Evolutionary conservation across 2,113 vertebrate species (phyloP), one percentile per base, ranked within the genome.

Genomic region (Dasyprocta punctata): DNA sequence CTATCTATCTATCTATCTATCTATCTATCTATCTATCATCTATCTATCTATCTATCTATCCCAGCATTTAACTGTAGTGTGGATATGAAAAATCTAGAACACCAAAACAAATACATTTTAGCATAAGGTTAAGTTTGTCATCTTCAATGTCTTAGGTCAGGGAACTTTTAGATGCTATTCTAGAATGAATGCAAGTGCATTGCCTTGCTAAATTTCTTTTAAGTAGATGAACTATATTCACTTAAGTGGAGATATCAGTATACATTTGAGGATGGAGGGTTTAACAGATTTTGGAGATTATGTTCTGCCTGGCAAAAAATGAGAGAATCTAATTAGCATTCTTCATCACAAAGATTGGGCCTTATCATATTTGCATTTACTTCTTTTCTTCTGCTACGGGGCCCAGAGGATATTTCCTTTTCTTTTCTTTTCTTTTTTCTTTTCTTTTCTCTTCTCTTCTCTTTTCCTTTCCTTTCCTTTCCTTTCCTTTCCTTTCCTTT

Each of bases 301-400:
- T 69, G 1, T 78, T 89, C n/a, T 92, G 49, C 11, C 85, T 80
- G n/a, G 33, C 28, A 88, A 73, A 94, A 88, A 49, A 54, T 56
- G 73, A 96, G 67, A 75, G 60, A 94, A 88, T 88, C 56, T 67
- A 94, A 19, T 95, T 96, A 90, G 44, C 22, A 88, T 44, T 89
- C 49, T 82, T 47, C n/a, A 71, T 22, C 11, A 58, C 0, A 36
- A 87, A 71, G 26, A 5, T 56, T 33, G 49, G 44, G 17, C 17
- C 13, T 85, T 38, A 33, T 81, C 69, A 77, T 5, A 54, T 92
- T 56, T 96, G 10, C 2, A 8, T 30, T 65, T 77, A 61, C 10
- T 58, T 56, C 58, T 38, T 94, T 71, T 19, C 24, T 67, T 78
- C 60, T 94, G 36, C 52, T 36, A 1, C 36, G 83, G 65, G 30